Evolutionary conservation across 1,140 invertebrate genomes (phyloP), one percentile per base, ranked within the genome.

Genomic region (Trichonephila clavata): DNA sequence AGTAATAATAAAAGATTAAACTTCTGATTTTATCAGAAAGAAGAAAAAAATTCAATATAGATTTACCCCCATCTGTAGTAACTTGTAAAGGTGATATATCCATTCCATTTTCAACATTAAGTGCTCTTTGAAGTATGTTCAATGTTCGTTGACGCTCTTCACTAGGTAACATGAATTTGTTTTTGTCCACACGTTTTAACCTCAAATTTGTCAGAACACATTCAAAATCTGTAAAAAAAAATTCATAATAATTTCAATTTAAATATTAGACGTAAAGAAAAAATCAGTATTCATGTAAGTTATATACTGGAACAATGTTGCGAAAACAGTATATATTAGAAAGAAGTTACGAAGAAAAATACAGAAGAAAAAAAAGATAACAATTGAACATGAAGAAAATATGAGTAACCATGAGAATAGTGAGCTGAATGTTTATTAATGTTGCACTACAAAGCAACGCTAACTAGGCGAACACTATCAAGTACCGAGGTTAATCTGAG

Each of bases 171-270:
- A 97, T 96, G 95, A 97, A 98, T 95, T 97, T 97, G 96, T 95
- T 97, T 97, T 95, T 97, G 87, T 97, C 97, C 43, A 98, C 96
- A 95, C 97, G 97, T 27, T 97, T 97, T 95, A 99, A 96, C 94
- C 97, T 97, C 80, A 99, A 96, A 95, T 98, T 98, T 10, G 98
- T 98, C 94, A 99, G 96, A 96, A 98, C 97, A 96, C 97, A 98
- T 96, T 98, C 97, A 96, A 98, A 98, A 96, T 98, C 98, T 98
- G 96, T 94, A 96, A 97, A 93, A 93, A 94, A 94, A 95, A 39
- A 77, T 50, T 50, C 10, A 50, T 50, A 50, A 50, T 5, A 50
- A 10, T 50, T 39, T 39, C 0, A 39, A 39, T 39, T 39, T 1
- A 3, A 39, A 39, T 39, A 39, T 39, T 39, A n/a, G n/a, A n/a